Evolutionary conservation across 1,140 invertebrate genomes (phyloP).

Genomic region (Armadillidium nasatum): DNA sequence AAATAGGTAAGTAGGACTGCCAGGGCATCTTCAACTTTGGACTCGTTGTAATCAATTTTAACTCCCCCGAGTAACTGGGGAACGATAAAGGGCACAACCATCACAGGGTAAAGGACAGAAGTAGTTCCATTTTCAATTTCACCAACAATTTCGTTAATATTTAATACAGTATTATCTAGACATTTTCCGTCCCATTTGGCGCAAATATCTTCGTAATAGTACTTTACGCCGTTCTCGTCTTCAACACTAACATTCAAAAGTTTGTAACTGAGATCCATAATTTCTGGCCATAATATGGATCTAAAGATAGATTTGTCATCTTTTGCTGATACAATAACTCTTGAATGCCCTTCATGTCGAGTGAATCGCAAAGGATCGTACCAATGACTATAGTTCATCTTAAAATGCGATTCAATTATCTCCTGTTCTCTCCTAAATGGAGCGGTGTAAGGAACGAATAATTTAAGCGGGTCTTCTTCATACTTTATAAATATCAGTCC

Average conservation of each 20-base stretch:
- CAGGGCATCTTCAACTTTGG: neutral
- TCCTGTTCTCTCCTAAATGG: neutral
- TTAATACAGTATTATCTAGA: neutral
- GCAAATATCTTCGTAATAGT: neutral
- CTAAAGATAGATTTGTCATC: neutral
- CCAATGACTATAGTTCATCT: neutral
- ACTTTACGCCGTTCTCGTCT: neutral
- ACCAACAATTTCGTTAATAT: slow-evolving; percentile 1
- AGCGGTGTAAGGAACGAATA: neutral
- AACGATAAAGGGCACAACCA: neutral
- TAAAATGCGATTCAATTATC: neutral
- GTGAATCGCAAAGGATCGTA: neutral
- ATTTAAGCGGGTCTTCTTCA: neutral
- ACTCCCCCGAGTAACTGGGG: neutral
- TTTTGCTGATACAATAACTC: neutral
- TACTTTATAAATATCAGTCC: neutral
- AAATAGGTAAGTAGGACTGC: neutral
- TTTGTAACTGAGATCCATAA: neutral
- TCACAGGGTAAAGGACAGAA: neutral
- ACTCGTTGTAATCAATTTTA: neutral
- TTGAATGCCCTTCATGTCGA: neutral
- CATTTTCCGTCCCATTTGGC: neutral
- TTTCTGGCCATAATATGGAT: neutral
- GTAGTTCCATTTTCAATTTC: slow-evolving; percentile 10
- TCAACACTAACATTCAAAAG: neutral